These are phyloP conservation scores for Lepisosteus oculatus DNA, from an alignment of 2,113 vertebrate genomes.

Conservation along the genomic window DNA sequence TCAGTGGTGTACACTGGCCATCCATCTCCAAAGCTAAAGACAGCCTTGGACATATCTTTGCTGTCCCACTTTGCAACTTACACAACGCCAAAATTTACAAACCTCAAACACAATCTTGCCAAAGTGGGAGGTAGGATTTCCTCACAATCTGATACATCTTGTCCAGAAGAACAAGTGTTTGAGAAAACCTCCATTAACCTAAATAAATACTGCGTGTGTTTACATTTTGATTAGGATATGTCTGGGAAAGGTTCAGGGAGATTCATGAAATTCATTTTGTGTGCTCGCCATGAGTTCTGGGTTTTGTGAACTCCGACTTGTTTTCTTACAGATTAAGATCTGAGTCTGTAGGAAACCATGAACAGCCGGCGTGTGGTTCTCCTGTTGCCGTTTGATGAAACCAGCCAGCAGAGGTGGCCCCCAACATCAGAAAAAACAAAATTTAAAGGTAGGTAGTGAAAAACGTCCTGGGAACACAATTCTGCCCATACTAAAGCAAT, in stretches of 20 bases:
- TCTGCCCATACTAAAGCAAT: too few relatives aligned
- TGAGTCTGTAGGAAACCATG: not conserved
- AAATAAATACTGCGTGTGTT: slow-evolving; percentile 19
- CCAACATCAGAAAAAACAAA: slow-evolving; percentile 1
- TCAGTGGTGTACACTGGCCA: too few relatives aligned
- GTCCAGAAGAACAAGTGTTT: slow-evolving; percentile 9
- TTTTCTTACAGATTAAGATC: slow-evolving; percentile 16
- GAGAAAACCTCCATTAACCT: slow-evolving; percentile 12
- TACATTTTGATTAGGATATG: not conserved
- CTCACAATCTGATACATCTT: too few relatives aligned
- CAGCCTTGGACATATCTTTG: too few relatives aligned
- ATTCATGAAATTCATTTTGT: not conserved
- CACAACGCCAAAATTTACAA: too few relatives aligned
- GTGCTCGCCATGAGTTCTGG: not conserved
- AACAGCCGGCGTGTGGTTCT: not conserved
- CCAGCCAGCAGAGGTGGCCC: slow-evolving; percentile 3
- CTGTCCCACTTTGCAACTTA: too few relatives aligned
- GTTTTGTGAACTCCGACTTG: not conserved
- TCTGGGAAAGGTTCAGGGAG: not conserved
- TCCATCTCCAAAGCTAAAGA: too few relatives aligned
- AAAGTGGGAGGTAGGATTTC: too few relatives aligned
- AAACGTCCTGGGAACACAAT: too few relatives aligned
- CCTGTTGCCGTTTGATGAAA: not conserved
- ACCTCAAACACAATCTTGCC: too few relatives aligned
- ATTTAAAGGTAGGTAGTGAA: not conserved